A percentile compares a stretch with the other conserved stretches of the same genome.
These are phyloP conservation scores for Seladonia tumulorum DNA, from an alignment of 2,888 invertebrate species.

Conservation along the genomic window DNA sequence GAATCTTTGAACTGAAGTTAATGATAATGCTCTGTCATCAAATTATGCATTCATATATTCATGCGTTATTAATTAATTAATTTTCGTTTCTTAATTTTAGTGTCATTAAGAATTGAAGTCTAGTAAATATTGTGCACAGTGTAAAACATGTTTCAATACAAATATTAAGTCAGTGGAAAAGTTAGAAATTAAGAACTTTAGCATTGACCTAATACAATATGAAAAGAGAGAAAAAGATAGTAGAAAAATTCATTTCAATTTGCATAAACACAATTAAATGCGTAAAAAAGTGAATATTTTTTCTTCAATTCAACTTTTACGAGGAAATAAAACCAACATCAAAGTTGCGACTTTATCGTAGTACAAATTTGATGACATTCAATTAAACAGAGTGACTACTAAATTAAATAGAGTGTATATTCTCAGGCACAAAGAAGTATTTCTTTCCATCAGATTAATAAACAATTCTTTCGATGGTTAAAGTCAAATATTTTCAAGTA, in stretches of 20 bases:
- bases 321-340: neutral
- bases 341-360: neutral
- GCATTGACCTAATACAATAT: neutral
- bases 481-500: constrained; percentile 17
- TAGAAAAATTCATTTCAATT: constrained; percentile 27
- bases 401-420: neutral
- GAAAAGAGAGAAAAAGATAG: neutral
- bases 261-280: neutral
- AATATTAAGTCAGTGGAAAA: constrained; percentile 11
- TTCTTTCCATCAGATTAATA: neutral
- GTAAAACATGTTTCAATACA: constrained; percentile 21
- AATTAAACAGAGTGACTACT: constrained; percentile 14
- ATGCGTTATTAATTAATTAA: neutral
- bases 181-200: neutral
- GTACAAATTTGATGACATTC: constrained; percentile 8
- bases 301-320: neutral
- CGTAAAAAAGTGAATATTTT: neutral
- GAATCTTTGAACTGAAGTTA: constrained; percentile 8
- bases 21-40: constrained; percentile 21
- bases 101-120: constrained; percentile 33
- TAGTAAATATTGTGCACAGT: constrained; percentile 32
- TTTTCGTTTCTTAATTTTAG: constrained; percentile 8
- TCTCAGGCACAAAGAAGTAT: neutral
- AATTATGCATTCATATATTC: neutral
- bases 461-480: neutral